Percentiles rank a stretch among this genome's conserved stretches.
phyloP scores from a whole-genome alignment of 2,797 vertebrate genomes.

The Pogoniulus pusillus region DNA sequence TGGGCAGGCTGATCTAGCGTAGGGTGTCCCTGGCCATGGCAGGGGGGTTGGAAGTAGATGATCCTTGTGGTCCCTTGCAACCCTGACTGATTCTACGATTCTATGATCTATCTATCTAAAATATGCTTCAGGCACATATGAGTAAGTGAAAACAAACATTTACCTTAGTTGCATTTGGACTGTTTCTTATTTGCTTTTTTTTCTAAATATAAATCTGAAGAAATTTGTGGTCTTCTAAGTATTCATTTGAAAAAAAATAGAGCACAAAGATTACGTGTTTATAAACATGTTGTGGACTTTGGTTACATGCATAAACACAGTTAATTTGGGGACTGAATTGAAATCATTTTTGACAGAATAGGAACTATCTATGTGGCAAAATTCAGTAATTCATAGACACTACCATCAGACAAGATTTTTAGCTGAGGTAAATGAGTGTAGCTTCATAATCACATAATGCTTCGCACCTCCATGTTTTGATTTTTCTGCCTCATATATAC shows the following conservation, averaged over 20 bases:
- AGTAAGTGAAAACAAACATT: constrained; percentile 8
- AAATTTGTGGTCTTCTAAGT: background rate
- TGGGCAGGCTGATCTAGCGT: too few species aligned
- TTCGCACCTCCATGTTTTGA: background rate
- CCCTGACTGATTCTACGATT: too few species aligned
- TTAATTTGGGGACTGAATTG: background rate
- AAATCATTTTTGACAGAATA: background rate
- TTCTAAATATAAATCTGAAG: background rate
- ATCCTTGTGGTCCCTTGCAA: too few species aligned
- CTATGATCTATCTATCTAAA: too few species aligned
- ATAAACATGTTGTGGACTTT: background rate
- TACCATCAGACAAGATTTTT: background rate
- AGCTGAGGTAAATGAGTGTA: background rate
- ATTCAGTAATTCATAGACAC: background rate
- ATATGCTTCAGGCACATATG: background rate
- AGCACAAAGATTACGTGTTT: background rate
- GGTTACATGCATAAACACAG: background rate
- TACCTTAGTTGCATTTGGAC: background rate
- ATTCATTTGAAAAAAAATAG: background rate
- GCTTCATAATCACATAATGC: background rate
- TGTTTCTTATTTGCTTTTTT: constrained; percentile 16
- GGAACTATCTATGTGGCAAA: background rate
- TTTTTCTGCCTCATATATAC: background rate
- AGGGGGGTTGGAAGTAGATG: too few species aligned
- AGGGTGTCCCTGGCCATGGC: too few species aligned